Evolutionary conservation across 2,797 vertebrate genomes (phyloP), one percentile per base, ranked within the genome.

Genomic region (Enteromius argenteus): DNA sequence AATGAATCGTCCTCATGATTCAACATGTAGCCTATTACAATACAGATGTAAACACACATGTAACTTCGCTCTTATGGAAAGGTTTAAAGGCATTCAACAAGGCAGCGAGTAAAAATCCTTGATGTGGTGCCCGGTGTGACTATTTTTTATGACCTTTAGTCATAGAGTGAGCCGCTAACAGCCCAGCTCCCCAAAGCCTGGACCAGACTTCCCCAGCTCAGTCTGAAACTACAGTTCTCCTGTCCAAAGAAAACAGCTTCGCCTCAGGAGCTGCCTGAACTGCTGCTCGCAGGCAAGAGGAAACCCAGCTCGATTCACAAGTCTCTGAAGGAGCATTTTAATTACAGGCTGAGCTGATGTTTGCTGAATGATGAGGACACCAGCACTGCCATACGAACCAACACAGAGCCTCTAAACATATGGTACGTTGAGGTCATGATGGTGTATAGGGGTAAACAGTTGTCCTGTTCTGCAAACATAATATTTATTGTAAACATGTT

Each of bases 301-400:
- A 64, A 81, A 84, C 75, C 35, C 49, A 84, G 51, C 79, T 71
- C 74, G 69, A 84, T 85, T 89, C 84, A 84, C 84, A 80, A 79
- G 76, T 80, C 75, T 76, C 64, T 74, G 62, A 46, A 80, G 89
- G 84, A 88, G 86, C 85, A 77, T 87, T 90, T 89, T 87, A 87
- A 89, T 88, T 88, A 87, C 64, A 84, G 85, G 53, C 80, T 60
- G 79, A 56, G 84, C 80, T 78, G 68, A 80, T 27, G 46, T 71
- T 79, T 80, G 69, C 69, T 66, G 51, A 58, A 56, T 10, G 58
- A 77, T 58, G 69, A 75, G 77, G 78, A 81, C 73, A 27, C 68
- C 79, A 42, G 32, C 67, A 80, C 39, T 64, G 56, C 69, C 56
- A 73, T 73, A 8, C 3, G n/a, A 13, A 32, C 67, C 35, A 81